Conservation (phyloP, 2,797 vertebrate species). For the Carapus acus region DNA sequence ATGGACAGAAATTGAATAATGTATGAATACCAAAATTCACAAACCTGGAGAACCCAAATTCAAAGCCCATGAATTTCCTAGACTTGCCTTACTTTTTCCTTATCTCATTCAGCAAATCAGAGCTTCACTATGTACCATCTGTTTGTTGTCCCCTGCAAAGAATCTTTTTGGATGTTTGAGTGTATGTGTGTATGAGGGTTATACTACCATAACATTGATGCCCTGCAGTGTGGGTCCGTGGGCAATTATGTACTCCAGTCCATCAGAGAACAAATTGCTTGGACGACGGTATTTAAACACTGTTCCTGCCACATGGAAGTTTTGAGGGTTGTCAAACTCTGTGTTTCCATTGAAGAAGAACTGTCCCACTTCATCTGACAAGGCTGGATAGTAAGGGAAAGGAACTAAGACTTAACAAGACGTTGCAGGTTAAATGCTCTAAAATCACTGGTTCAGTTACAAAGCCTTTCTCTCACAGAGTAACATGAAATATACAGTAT, state of each 20-base stretch:
- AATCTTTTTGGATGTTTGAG: not conserved
- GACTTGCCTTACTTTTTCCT: too few species aligned
- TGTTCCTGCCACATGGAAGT: constrained; percentile 84
- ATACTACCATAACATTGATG: constrained; percentile 84
- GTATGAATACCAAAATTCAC: too few species aligned
- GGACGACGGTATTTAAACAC: constrained; percentile 87
- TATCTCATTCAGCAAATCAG: too few species aligned
- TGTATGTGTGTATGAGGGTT: constrained; percentile 11
- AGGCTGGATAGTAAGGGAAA: constrained; percentile 62
- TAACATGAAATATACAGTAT: too few species aligned
- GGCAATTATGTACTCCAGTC: constrained; percentile 87
- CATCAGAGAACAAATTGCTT: constrained; percentile 74
- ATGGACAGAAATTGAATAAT: too few species aligned
- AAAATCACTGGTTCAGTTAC: too few species aligned
- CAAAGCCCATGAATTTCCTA: too few species aligned
- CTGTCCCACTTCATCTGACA: constrained; percentile 81
- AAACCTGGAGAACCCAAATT: too few species aligned
- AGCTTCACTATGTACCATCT: too few species aligned
- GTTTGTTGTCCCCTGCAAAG: too few species aligned
- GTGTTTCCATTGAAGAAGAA: constrained; percentile 90
- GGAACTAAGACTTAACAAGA: constrained; percentile 16
- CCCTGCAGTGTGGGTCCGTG: constrained; percentile 84
- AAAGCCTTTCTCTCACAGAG: too few species aligned
- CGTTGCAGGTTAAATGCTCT: constrained; percentile 8
- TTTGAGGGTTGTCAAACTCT: constrained; percentile 83